phyloP scores from a whole-genome alignment of 2,888 invertebrate genomes.

The Pardosa pseudoannulata region DNA sequence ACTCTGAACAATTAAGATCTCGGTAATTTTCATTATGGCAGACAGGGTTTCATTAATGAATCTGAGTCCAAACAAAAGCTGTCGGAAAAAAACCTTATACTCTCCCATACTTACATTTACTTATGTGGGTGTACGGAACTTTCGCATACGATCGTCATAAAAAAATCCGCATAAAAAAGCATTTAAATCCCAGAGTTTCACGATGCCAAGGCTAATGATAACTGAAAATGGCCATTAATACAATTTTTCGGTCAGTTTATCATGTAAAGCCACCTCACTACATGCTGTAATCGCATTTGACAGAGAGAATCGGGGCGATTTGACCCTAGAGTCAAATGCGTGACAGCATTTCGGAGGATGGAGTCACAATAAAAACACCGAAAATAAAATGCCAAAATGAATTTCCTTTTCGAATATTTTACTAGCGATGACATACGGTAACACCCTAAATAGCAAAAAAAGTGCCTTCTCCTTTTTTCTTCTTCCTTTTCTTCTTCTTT shows the following conservation, averaged over 20 bases:
- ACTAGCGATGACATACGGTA: constrained; percentile 52
- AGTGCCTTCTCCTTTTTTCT: too few relatives aligned
- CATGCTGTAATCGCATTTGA: constrained; percentile 39
- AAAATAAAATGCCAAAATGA: constrained; percentile 41
- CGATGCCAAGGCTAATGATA: too few relatives aligned
- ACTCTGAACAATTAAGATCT: too few relatives aligned
- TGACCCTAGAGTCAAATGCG: constrained; percentile 47
- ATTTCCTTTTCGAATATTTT: constrained; percentile 62
- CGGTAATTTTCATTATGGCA: too few relatives aligned
- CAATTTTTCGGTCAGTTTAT: constrained; percentile 17
- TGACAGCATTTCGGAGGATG: constrained; percentile 25
- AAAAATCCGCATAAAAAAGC: too few relatives aligned
- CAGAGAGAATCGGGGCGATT: constrained; percentile 27
- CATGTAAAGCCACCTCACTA: not conserved
- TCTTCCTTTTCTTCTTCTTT: not conserved
- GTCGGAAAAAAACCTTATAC: too few relatives aligned
- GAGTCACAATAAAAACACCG: constrained; percentile 11
- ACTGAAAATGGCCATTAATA: not conserved
- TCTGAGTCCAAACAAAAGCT: too few relatives aligned
- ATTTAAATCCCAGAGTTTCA: too few relatives aligned
- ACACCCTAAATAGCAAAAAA: constrained; percentile 32
- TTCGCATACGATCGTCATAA: too few relatives aligned
- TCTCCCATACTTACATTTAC: too few relatives aligned
- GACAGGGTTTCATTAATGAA: too few relatives aligned
- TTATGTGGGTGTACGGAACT: too few relatives aligned